Conservation (phyloP, 2,888 invertebrate genomes). For the Drosophila algonquin region DNA sequence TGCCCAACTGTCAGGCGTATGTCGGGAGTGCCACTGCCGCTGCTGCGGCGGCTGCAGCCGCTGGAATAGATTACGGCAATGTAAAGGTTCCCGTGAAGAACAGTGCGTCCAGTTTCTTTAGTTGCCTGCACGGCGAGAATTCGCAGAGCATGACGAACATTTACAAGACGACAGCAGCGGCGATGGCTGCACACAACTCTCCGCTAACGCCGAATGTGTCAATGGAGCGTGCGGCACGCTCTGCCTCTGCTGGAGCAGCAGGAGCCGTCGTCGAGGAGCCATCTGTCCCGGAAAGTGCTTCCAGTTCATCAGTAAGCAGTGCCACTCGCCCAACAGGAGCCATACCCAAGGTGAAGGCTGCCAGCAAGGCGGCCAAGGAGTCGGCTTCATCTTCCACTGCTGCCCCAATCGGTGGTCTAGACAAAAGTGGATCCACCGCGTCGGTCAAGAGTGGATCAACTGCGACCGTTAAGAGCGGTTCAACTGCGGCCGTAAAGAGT, state of each 20-base stretch:
- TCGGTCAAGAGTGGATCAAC: constrained; percentile 57
- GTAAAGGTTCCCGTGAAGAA: constrained; percentile 81
- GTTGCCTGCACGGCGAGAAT: constrained; percentile 84
- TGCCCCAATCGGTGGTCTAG: constrained; percentile 26
- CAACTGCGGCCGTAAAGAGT: constrained; percentile 47
- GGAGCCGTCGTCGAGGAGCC: constrained; percentile 41
- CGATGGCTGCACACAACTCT: constrained; percentile 43
- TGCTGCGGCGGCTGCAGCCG: constrained; percentile 28
- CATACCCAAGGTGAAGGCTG: constrained; percentile 79
- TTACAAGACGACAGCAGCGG: constrained; percentile 72
- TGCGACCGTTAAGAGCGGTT: constrained; percentile 19
- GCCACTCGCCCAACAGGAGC: constrained; percentile 73
- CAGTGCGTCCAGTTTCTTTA: constrained; percentile 83
- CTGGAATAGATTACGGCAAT: constrained; percentile 54
- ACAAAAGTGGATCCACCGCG: constrained; percentile 15
- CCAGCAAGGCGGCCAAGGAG: constrained; percentile 63
- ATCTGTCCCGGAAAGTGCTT: constrained; percentile 36
- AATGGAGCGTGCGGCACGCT: constrained; percentile 78
- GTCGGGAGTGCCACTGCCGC: constrained; percentile 37
- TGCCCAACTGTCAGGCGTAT: constrained; percentile 67
- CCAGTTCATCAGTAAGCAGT: constrained; percentile 26
- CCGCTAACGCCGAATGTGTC: constrained; percentile 68
- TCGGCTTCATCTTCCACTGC: constrained; percentile 29
- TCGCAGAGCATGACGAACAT: constrained; percentile 84
- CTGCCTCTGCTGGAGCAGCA: constrained; percentile 77